These are phyloP conservation scores for Pseudonaja textilis DNA, from an alignment of 2,113 vertebrate genomes.

Conservation along the genomic window DNA sequence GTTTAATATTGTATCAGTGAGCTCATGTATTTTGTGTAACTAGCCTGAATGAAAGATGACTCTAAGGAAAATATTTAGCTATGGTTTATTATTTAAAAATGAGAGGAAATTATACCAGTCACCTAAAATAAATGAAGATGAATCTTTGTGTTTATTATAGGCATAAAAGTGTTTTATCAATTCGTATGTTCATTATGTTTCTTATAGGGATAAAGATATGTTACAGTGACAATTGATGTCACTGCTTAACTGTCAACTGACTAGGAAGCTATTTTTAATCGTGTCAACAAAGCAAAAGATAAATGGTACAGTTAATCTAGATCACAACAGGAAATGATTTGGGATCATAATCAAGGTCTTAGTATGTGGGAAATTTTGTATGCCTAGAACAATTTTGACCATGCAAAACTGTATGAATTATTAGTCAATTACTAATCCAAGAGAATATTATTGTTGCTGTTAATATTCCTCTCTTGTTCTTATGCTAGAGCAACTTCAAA, in stretches of 20 bases:
- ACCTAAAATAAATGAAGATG: not conserved
- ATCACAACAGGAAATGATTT: not conserved
- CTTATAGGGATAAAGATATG: not conserved
- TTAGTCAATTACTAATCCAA: too few relatives aligned
- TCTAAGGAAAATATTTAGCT: not conserved
- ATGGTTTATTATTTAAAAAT: not conserved
- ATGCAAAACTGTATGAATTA: not conserved
- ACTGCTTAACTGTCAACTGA: not conserved
- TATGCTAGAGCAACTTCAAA: too few relatives aligned
- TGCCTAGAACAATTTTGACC: not conserved
- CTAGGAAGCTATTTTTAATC: not conserved
- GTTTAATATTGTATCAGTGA: not conserved
- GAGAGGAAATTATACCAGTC: not conserved
- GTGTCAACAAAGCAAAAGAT: not conserved
- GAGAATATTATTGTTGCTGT: too few relatives aligned
- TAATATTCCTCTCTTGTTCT: too few relatives aligned
- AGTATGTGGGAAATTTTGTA: not conserved
- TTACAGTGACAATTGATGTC: not conserved
- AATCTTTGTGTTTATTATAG: not conserved
- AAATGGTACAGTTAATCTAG: not conserved
- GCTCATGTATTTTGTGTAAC: not conserved
- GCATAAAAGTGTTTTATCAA: not conserved
- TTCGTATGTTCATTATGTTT: not conserved
- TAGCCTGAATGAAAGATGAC: not conserved
- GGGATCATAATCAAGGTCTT: not conserved